Conservation (phyloP, 2,113 vertebrate species). For the Todiramphus saurophagus region DNA sequence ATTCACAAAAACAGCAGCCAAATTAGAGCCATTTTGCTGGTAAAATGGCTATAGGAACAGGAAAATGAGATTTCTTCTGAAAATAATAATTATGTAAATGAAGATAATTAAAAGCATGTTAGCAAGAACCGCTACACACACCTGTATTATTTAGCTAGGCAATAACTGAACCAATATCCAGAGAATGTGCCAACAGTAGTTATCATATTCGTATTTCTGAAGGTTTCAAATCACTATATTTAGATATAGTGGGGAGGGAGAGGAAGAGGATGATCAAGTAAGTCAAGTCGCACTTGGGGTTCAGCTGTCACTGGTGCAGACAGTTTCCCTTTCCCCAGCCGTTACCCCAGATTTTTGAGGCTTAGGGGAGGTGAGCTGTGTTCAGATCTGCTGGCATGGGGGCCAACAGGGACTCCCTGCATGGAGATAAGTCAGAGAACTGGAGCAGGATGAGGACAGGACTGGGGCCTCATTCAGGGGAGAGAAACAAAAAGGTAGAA, state of each 20-base stretch:
- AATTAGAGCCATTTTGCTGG: not conserved
- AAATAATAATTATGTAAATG: not conserved
- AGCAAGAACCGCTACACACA: not conserved
- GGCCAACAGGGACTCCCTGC: not conserved
- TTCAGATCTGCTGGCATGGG: rapidly evolving
- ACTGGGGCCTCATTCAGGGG: rapidly evolving
- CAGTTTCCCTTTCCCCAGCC: not conserved
- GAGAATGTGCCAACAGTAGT: not conserved
- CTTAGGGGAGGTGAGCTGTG: rapidly evolving
- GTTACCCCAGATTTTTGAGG: not conserved
- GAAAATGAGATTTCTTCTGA: not conserved
- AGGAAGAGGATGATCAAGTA: not conserved
- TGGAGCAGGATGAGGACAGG: not conserved
- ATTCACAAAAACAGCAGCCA: not conserved
- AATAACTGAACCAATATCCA: not conserved
- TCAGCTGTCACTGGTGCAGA: not conserved
- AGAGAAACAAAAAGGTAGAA: not conserved
- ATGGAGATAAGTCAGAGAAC: rapidly evolving
- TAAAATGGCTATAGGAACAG: not conserved
- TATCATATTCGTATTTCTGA: not conserved
- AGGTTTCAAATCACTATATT: not conserved
- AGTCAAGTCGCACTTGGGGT: not conserved
- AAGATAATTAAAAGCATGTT: not conserved
- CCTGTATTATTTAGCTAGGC: not conserved
- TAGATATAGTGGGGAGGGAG: not conserved